These are phyloP conservation scores for Dendronephthya gigantea DNA, from an alignment of 64 coral and sea anemone genomes.

Conservation along the genomic window DNA sequence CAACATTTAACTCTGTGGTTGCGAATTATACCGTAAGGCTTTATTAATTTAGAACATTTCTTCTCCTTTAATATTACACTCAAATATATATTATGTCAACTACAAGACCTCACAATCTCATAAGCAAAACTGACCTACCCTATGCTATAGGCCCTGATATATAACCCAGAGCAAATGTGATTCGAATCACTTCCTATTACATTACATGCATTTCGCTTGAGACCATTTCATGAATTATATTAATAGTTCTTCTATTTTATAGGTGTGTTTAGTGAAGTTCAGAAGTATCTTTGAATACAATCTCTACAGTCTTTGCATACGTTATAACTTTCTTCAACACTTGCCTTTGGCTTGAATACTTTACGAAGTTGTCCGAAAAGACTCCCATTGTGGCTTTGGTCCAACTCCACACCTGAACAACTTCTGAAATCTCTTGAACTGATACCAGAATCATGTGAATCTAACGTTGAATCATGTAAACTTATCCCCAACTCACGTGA, in stretches of 20 bases:
- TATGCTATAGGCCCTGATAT: too few relatives aligned
- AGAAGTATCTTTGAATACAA: background rate
- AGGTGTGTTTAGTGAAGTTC: background rate
- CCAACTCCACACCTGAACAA: background rate
- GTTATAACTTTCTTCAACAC: background rate
- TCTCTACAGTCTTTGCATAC: background rate
- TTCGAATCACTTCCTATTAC: too few relatives aligned
- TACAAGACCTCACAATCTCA: too few relatives aligned
- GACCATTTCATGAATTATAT: background rate
- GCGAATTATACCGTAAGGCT: too few relatives aligned
- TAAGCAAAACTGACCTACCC: too few relatives aligned
- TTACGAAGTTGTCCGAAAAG: background rate
- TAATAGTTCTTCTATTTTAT: background rate
- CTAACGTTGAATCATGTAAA: background rate
- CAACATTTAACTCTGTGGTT: too few relatives aligned
- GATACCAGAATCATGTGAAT: background rate
- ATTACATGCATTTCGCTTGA: too few relatives aligned
- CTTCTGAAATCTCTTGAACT: background rate
- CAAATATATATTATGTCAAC: too few relatives aligned
- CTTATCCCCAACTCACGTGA: background rate
- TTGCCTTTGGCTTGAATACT: background rate
- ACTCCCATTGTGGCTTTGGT: background rate
- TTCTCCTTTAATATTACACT: too few relatives aligned
- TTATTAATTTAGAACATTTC: too few relatives aligned
- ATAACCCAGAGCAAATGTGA: too few relatives aligned